Percentiles rank a stretch among this genome's conserved stretches.
Conservation (phyloP, 2,113 vertebrate genomes). For the Dicentrarchus labrax region DNA sequence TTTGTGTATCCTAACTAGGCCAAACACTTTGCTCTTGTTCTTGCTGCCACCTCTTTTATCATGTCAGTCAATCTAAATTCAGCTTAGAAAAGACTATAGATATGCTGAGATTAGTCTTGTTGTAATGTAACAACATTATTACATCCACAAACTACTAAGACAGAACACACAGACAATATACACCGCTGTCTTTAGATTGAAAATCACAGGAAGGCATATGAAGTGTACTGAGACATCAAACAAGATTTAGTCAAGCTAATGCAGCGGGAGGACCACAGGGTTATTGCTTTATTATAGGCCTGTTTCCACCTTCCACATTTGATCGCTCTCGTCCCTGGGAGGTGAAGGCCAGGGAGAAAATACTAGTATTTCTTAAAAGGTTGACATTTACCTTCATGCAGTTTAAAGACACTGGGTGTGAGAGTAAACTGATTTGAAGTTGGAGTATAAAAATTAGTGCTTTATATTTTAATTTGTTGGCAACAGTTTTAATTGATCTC, state of each 20-base stretch:
- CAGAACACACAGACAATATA: neutral
- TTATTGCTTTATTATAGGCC: constrained; percentile 53
- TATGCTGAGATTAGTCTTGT: constrained; percentile 11
- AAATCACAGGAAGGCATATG: constrained; percentile 16
- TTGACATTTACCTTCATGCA: constrained; percentile 36
- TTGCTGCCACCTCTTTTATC: constrained; percentile 16
- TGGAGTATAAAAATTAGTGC: neutral
- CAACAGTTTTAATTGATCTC: neutral
- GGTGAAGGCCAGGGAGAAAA: constrained; percentile 40
- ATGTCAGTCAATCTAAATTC: constrained; percentile 48
- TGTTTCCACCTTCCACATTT: constrained; percentile 64
- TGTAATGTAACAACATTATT: neutral
- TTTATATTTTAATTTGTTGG: neutral
- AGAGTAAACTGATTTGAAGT: constrained; percentile 1
- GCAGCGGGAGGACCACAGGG: constrained; percentile 24
- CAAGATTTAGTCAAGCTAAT: constrained; percentile 39
- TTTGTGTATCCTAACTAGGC: constrained; percentile 45
- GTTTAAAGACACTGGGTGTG: constrained; percentile 7
- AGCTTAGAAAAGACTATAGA: constrained; percentile 9
- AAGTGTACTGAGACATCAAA: constrained; percentile 35
- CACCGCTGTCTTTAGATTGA: neutral
- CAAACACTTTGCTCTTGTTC: constrained; percentile 46
- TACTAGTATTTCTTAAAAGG: constrained; percentile 42
- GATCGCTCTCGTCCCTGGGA: constrained; percentile 40
- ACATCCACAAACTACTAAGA: neutral